A percentile compares a stretch with the other conserved stretches of the same genome.
Evolutionary conservation across 2,113 vertebrate species (phyloP).

Genomic region (Proteles cristata): DNA sequence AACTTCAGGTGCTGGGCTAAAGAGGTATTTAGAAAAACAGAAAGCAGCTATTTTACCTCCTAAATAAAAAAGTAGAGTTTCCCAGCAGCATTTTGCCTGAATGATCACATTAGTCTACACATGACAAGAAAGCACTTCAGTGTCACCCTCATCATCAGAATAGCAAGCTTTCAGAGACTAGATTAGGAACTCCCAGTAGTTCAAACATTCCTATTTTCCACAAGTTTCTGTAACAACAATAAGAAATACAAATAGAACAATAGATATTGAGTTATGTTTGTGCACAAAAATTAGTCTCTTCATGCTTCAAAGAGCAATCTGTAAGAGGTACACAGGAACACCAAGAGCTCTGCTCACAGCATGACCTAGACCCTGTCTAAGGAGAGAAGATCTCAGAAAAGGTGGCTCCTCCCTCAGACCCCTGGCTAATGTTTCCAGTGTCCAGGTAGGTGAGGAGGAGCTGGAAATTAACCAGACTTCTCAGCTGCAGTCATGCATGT

Average conservation of each 20-base stretch:
- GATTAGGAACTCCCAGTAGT: background rate
- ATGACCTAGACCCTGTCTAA: background rate
- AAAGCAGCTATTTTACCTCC: background rate
- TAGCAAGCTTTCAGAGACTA: background rate
- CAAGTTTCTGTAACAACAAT: background rate
- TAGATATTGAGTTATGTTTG: background rate
- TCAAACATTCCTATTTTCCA: background rate
- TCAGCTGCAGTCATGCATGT: no score
- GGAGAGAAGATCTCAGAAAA: background rate
- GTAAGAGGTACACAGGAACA: background rate
- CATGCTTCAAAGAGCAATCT: background rate
- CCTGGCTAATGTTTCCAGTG: background rate
- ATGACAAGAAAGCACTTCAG: background rate
- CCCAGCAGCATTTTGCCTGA: background rate
- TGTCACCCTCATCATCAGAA: no score
- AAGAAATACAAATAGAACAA: background rate
- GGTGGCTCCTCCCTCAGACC: no score
- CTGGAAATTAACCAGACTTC: background rate
- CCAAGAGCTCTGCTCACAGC: background rate
- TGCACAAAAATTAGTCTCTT: background rate
- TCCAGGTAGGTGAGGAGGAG: fast-evolving
- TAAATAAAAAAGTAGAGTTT: background rate
- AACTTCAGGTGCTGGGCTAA: background rate
- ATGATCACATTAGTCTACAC: background rate
- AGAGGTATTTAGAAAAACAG: background rate